phyloP scores from a whole-genome alignment of 2,113 vertebrate genomes.

The Tenebrosternarchus preto region DNA sequence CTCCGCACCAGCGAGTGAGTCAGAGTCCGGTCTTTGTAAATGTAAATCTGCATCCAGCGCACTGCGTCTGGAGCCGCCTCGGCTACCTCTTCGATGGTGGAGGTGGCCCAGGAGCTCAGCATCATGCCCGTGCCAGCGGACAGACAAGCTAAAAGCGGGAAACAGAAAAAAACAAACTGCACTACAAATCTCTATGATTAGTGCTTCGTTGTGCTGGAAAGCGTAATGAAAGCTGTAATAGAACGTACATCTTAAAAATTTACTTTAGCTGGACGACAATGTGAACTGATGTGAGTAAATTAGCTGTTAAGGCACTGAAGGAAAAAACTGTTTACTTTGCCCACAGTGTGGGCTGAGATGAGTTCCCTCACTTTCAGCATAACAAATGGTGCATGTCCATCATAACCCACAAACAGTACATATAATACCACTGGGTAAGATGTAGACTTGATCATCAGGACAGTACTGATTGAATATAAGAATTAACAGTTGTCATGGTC shows the following conservation, averaged over 20 bases:
- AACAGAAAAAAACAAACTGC: not conserved
- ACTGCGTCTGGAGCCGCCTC: conserved; percentile 64
- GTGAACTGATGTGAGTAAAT: not conserved
- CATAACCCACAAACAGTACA: not conserved
- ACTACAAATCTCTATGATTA: not conserved
- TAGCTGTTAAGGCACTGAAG: not conserved
- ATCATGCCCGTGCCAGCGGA: conserved; percentile 88
- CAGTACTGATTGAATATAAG: not conserved
- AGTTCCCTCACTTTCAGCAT: not conserved
- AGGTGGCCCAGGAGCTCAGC: conserved; percentile 96
- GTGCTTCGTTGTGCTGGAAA: not conserved
- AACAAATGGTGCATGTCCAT: not conserved
- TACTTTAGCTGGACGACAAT: not conserved
- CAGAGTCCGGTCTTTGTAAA: conserved; percentile 88
- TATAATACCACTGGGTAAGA: not conserved
- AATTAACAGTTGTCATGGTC: not conserved
- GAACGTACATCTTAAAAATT: too few relatives aligned
- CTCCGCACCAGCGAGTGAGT: conserved; percentile 82
- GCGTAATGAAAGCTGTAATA: not conserved
- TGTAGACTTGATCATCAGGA: not conserved
- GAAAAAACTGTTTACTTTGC: not conserved
- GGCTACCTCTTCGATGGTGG: conserved; percentile 89
- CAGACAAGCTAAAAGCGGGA: conserved; percentile 77
- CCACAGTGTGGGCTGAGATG: not conserved
- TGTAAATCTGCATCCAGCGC: conserved; percentile 90